Base-by-base conservation (phyloP, 2,113 vertebrate species). In the Larimichthys crocea region DNA sequence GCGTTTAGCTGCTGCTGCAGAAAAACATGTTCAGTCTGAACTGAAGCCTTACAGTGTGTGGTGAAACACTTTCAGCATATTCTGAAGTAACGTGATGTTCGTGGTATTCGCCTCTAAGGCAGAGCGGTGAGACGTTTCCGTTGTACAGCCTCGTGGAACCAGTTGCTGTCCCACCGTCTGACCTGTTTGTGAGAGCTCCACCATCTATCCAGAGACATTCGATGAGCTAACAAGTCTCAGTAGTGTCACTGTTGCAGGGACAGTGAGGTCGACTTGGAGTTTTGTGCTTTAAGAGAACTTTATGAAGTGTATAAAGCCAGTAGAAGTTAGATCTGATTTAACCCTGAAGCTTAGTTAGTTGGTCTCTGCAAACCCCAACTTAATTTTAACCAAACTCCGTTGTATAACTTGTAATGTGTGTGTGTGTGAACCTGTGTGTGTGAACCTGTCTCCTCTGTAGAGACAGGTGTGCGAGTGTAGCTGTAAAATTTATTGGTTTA, bases 101-200 rank as follows among this genome's bases (percentile, higher is more conserved):
- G 15, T 67, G 35, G 56, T 81, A 74, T 83, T 76, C 50, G n/a
- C 56, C 62, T 80, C 31, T 3, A 16, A 48, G 67, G 61, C 48
- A 24, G 17, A 24, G 20, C n/a, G 26, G 22, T 46, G 29, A 57
- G 12, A 57, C 3, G 19, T n/a, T 9, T 29, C 46, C 22, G 53
- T 66, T 7, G 14, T 14, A 26, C 0, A 22, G 44, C 19, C 63
- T 62, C 6, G 76, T 63, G 69, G 26, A 74, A 74, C 64, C 49
- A 57, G 70, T 69, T 57, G 17, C 35, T 48, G 20, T 78, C 50
- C 42, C 26, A 49, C n/a, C 3, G 44, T 82, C 79, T 66, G 61
- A 71, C 40, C 5, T 20, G 10, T 55, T 79, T 35, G 10, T 20
- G 11, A 46, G 24, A n/a, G 15, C 20, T 11, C 24, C 74, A 2